phyloP scores from a whole-genome alignment of 2,888 invertebrate species.

The Bimastos eiseni region DNA sequence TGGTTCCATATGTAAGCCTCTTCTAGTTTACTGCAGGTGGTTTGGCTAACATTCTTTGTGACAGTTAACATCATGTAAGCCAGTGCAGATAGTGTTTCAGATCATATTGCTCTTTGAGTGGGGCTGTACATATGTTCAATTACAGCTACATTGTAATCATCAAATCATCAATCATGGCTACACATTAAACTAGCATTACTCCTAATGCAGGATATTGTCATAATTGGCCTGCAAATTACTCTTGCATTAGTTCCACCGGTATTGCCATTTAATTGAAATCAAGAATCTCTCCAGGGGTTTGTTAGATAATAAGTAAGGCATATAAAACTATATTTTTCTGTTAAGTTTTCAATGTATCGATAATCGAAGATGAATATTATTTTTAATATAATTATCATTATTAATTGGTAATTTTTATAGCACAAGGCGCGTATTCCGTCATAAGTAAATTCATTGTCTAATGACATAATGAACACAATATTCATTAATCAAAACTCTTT shows the following conservation, averaged over 20 bases:
- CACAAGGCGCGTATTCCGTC: too few species aligned
- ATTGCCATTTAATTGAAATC: not conserved
- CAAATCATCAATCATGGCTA: not conserved
- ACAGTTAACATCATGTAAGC: too few species aligned
- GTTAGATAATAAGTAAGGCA: not conserved
- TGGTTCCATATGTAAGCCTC: too few species aligned
- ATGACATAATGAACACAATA: not conserved
- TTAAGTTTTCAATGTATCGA: not conserved
- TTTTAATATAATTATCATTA: too few species aligned
- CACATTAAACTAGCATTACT: not conserved
- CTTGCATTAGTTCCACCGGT: not conserved
- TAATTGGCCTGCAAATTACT: not conserved
- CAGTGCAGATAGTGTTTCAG: too few species aligned
- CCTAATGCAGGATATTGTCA: not conserved
- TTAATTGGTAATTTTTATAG: too few species aligned
- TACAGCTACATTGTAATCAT: too few species aligned
- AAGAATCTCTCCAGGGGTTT: not conserved
- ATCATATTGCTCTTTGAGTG: too few species aligned
- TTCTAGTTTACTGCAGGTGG: too few species aligned
- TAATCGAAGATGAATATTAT: not conserved
- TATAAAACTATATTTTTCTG: not conserved
- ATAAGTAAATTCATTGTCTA: too few species aligned
- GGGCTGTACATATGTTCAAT: too few species aligned
- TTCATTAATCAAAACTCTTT: not conserved
- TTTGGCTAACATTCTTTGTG: too few species aligned